Percentiles rank a stretch among this genome's conserved stretches.
phyloP scores from a whole-genome alignment of 2,888 invertebrate genomes.

The Timema podura region DNA sequence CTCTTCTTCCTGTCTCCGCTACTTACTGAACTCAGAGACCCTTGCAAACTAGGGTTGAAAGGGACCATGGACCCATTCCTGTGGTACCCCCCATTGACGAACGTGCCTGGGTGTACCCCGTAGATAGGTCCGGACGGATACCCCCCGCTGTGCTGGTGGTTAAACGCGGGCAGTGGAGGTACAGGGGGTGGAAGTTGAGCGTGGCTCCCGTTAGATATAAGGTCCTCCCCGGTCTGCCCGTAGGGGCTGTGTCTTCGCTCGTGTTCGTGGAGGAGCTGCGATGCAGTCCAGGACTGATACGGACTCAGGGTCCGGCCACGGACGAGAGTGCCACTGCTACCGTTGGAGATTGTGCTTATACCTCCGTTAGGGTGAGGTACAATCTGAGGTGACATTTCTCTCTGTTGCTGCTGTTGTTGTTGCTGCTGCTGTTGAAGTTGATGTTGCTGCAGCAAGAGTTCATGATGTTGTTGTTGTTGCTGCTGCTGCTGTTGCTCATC shows the following conservation, averaged over 20 bases:
- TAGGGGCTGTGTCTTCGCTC: slow-evolving; percentile 53
- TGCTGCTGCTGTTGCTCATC: slow-evolving; percentile 47
- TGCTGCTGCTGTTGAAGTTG: slow-evolving; percentile 43
- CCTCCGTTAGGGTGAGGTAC: slow-evolving; percentile 19
- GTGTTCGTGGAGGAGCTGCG: slow-evolving; percentile 56
- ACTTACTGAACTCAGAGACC: slow-evolving; percentile 55
- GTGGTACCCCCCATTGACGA: slow-evolving; percentile 35
- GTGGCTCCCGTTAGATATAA: neutral
- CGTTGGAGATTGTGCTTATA: slow-evolving; percentile 34
- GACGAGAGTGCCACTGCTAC: slow-evolving; percentile 45
- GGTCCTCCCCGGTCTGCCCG: slow-evolving; percentile 30
- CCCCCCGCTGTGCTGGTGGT: slow-evolving; percentile 32
- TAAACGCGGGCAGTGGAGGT: slow-evolving; percentile 50
- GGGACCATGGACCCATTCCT: slow-evolving; percentile 41
- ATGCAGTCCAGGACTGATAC: slow-evolving; percentile 57
- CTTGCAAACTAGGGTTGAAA: slow-evolving; percentile 52
- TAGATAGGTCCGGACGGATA: slow-evolving; percentile 30
- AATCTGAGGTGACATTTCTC: slow-evolving; percentile 36
- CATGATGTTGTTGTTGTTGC: slow-evolving; percentile 48
- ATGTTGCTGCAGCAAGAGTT: slow-evolving; percentile 46
- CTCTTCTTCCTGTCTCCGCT: slow-evolving; percentile 52
- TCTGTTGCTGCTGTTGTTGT: slow-evolving; percentile 35
- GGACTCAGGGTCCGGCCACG: slow-evolving; percentile 49
- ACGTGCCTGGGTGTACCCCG: slow-evolving; percentile 29
- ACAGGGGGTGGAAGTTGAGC: slow-evolving; percentile 47